Evolutionary conservation across 2,888 invertebrate species (phyloP), one percentile per base, ranked within the genome.

Genomic region (Meteorus cinctellus): DNA sequence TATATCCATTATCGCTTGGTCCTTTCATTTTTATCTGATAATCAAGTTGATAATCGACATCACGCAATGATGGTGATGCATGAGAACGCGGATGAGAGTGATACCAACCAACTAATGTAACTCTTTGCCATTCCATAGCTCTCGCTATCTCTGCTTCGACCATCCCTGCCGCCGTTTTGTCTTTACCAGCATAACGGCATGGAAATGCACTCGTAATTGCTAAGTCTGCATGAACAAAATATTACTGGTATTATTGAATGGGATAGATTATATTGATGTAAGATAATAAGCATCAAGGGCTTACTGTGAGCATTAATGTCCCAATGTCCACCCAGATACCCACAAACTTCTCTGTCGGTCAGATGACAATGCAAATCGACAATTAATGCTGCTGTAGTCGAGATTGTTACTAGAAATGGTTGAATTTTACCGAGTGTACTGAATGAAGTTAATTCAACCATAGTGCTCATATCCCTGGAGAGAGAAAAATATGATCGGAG

Each of bases 271-370:
- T 48, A 55, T 59, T 24, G 27, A n/a, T 51, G 6, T 10, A 3
- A 8, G 24, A n/a, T 31, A 48, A 14, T 51, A 34, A 12, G 16
- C 36, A 29, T 14, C 24, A 24, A 78, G 67, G 45, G 27, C 95
- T 93, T 93, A 98, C 98, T 97, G 86, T 98, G 98, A 78, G 94
- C 93, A 88, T 96, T 96, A 72, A 96, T 94, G 90, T 98, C 98
- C 98, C 98, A 98, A 76, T 95, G 95, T 4, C 98, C 98, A 70
- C 96, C 98, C 70, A 98, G 91, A 89, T 98, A 98, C n/a, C 98
- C 98, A 86, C 96, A 96, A 16, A 98, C 96, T 91, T 98, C 98
- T 83, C 95, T 95, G 86, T 95, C 95, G n/a, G 96, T 96, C 83
- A 98, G 91, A 90, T 98, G 98, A 86, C 97, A 96, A 89, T 98